Evolutionary conservation across 2,797 vertebrate genomes (phyloP).

Genomic region (Mareca penelope): DNA sequence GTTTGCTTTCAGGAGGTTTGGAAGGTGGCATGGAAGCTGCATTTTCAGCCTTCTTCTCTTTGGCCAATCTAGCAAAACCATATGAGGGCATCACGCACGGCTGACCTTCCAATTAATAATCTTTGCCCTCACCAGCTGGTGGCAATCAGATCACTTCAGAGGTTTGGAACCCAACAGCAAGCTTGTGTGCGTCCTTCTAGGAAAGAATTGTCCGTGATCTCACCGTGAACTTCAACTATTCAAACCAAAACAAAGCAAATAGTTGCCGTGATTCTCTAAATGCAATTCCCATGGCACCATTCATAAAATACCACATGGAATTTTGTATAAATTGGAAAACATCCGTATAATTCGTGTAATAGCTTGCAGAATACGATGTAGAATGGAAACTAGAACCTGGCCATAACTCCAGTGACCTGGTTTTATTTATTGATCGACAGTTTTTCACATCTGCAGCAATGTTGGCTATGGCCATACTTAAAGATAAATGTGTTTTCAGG

Average conservation of each 20-base stretch:
- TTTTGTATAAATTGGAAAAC: conserved; percentile 1
- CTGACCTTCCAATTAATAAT: not conserved
- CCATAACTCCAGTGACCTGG: not conserved
- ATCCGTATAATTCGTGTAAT: not conserved
- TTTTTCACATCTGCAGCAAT: not conserved
- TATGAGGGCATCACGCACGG: not conserved
- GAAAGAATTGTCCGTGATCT: not conserved
- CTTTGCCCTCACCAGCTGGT: conserved; percentile 4
- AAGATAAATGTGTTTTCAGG: conserved; percentile 18
- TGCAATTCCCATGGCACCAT: conserved; percentile 6
- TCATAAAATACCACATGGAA: conserved; percentile 34
- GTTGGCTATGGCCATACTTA: not conserved
- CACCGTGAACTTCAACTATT: conserved; percentile 26
- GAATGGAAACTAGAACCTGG: not conserved
- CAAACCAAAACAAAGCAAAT: conserved; percentile 6
- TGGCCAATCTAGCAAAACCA: not conserved
- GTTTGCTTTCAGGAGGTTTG: not conserved
- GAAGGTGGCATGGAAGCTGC: not conserved
- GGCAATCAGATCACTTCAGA: conserved; percentile 6
- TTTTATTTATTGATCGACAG: not conserved
- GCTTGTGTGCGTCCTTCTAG: not conserved
- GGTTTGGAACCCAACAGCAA: not conserved
- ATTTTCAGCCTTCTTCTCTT: conserved; percentile 2
- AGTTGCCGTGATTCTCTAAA: not conserved
- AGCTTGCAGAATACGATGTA: not conserved